Evolutionary conservation across 2,888 invertebrate species (phyloP).

Genomic region (Cryptops parisi): DNA sequence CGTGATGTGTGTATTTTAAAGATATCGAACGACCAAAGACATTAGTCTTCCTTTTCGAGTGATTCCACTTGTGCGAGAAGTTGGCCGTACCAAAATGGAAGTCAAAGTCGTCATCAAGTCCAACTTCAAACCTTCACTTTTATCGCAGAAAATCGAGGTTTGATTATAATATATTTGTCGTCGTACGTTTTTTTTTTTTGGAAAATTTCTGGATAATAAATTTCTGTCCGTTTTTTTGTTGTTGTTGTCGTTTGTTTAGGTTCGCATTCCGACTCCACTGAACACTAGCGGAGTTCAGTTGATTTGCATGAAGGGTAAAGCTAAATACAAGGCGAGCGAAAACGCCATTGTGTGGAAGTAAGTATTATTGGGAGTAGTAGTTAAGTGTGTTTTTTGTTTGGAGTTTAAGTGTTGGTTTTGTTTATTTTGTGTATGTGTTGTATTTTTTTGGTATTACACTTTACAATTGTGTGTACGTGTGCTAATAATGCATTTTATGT

Average conservation of each 20-base stretch:
- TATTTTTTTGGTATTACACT: not conserved
- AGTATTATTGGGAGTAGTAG: too few species aligned
- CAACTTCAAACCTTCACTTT: slow-evolving; percentile 93
- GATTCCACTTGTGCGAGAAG: slow-evolving; percentile 94
- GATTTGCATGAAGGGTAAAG: slow-evolving; percentile 97
- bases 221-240: not conserved
- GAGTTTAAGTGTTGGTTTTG: too few species aligned
- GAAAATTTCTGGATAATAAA: not conserved
- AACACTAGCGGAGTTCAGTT: slow-evolving; percentile 98
- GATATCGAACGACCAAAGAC: slow-evolving; percentile 98
- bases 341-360: slow-evolving; percentile 96
- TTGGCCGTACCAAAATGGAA: slow-evolving; percentile 98
- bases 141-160: slow-evolving; percentile 98
- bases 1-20: slow-evolving; percentile 32
- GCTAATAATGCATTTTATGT: slow-evolving; percentile 3
- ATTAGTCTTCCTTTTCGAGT: slow-evolving; percentile 99
- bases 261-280: slow-evolving; percentile 91
- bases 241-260: slow-evolving; percentile 23
- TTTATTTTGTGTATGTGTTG: too few species aligned
- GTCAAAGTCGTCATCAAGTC: slow-evolving; percentile 98
- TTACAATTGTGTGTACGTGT: not conserved
- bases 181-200: not conserved
- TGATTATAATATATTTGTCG: not conserved
- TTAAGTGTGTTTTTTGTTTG: too few species aligned
- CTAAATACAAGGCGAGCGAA: slow-evolving; percentile 99